A percentile compares a stretch with the other conserved stretches of the same genome.
Conservation (phyloP, 1,140 invertebrate genomes). For the Papilio dardanus region DNA sequence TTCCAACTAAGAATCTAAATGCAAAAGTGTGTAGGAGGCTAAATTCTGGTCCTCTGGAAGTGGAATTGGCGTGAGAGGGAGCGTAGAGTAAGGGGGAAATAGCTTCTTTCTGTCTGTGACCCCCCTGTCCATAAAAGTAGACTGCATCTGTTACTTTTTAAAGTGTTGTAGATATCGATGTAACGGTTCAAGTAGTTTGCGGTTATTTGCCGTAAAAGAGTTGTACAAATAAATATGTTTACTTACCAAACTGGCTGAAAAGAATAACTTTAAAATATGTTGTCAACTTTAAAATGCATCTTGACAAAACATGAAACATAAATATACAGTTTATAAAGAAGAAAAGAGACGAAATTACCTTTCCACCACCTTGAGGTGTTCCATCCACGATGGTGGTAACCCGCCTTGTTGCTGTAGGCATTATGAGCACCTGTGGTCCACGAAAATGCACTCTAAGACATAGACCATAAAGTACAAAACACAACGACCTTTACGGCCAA, state of each 20-base stretch:
- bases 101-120: too few species aligned
- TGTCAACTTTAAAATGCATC: too few species aligned
- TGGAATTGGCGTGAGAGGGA: too few species aligned
- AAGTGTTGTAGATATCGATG: too few species aligned
- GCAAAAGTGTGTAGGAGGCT: too few species aligned
- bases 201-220: background rate
- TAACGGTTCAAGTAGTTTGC: too few species aligned
- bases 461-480: constrained; percentile 44
- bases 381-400: constrained; percentile 88
- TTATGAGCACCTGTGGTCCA: constrained; percentile 88
- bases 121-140: background rate
- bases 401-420: constrained; percentile 94
- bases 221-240: background rate
- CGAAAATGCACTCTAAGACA: constrained; percentile 44
- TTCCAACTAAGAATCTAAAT: background rate
- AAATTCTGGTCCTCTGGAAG: too few species aligned
- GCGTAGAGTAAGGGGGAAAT: too few species aligned
- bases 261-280: background rate
- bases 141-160: background rate
- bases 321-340: constrained; percentile 6
- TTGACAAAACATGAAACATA: background rate
- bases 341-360: constrained; percentile 79
- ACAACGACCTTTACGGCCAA: constrained; percentile 26
- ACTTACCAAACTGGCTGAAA: background rate
- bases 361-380: constrained; percentile 87